Base-by-base conservation (phyloP, 1,140 invertebrate species). In the Thereuonema tuberculata region DNA sequence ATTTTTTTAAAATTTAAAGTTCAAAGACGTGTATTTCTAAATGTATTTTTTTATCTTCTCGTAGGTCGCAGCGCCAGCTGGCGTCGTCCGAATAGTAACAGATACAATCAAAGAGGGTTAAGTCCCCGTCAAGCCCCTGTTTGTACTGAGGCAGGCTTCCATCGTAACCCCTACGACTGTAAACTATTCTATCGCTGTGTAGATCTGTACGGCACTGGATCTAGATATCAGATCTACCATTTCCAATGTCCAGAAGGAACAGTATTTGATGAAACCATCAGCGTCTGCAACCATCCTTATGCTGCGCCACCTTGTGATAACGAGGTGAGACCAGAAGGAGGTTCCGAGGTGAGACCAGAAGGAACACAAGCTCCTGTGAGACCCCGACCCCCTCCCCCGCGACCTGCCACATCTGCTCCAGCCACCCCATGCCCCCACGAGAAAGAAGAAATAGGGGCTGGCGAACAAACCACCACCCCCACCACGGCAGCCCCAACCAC, bases 111-210 rank as follows among this genome's bases (percentile, higher is more conserved):
- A n/a, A n/a, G n/a, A n/a, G n/a, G n/a, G n/a, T n/a, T n/a, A n/a
- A n/a, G n/a, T n/a, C n/a, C n/a, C n/a, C n/a, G n/a, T n/a, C 31
- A 37, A 17, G 29, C 43, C 15, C 26, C 47, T 9, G 24, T 23
- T 24, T 62, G 61, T 25, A 27, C 2, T 20, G 23, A 31, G 17
- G 48, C 25, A 24, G 62, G 62, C 20, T 62, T 57, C 20, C 63
- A 60, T 43, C 26, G 60, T n/a, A 20, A 63, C 37, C 62, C 62
- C 2, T 26, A 62, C n/a, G 60, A 63, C 26, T 63, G 62, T 31
- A 27, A 31, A 17, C 17, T 15, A 15, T 63, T 63, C 46, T 63
- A 59, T 29, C 60, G 60, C 2, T 63, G 62, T 52, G 47, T 48
- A 9, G 53, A 62, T 25, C 17, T 62, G 15, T 24, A 24, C 9